phyloP scores from a whole-genome alignment of 2,888 invertebrate genomes.

The Mimachlamys varia region DNA sequence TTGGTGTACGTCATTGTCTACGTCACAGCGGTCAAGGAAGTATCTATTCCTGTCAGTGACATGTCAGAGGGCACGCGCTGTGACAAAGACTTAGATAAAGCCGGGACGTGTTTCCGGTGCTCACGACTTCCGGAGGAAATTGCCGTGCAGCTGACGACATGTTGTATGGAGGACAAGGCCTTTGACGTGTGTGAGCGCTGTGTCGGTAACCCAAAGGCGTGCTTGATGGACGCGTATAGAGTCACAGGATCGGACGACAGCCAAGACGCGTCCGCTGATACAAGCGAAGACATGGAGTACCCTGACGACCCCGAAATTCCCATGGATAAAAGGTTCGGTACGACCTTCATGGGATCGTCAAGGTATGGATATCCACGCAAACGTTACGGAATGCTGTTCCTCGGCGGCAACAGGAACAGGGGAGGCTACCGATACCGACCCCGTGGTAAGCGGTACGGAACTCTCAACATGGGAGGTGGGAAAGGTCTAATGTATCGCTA shows the following conservation, averaged over 20 bases:
- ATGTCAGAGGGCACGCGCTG: conserved; percentile 50
- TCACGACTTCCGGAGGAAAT: conserved; percentile 48
- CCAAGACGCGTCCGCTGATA: background rate
- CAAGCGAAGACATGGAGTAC: conserved; percentile 10
- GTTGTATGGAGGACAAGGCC: conserved; percentile 52
- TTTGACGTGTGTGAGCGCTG: conserved; percentile 49
- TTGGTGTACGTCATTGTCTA: background rate
- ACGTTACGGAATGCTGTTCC: conserved; percentile 40
- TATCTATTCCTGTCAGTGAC: conserved; percentile 50
- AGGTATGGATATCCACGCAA: conserved; percentile 37
- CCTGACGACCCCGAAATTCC: background rate
- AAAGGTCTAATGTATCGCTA: background rate
- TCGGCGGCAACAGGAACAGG: conserved; percentile 19
- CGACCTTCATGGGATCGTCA: conserved; percentile 41
- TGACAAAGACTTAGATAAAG: conserved; percentile 47
- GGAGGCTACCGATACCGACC: background rate
- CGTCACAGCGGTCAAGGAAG: conserved; percentile 45
- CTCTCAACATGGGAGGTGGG: background rate
- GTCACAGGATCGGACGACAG: conserved; percentile 37
- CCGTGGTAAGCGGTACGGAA: background rate
- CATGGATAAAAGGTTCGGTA: conserved; percentile 39
- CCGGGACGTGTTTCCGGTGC: conserved; percentile 48
- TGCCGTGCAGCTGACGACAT: conserved; percentile 50
- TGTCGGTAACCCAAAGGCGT: conserved; percentile 44
- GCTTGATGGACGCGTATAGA: conserved; percentile 46